A percentile compares a stretch with the other conserved stretches of the same genome.
Conservation (phyloP, 2,888 invertebrate species). For the Lottia gigantea region DNA sequence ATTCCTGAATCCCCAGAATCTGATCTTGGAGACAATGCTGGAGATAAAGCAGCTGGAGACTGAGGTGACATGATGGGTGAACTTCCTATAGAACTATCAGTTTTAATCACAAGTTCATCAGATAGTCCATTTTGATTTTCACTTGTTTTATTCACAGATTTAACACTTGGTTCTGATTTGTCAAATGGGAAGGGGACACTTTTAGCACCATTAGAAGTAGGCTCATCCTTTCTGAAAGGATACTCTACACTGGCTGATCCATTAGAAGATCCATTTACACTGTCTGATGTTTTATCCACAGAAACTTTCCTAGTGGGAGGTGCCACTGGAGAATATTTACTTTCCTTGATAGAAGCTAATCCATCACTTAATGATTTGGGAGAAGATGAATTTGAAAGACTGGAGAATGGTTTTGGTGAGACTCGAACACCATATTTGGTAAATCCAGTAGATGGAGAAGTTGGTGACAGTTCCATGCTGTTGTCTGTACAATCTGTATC, state of each 20-base stretch:
- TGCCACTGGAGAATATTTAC: not conserved
- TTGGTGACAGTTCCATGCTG: slow-evolving; percentile 3
- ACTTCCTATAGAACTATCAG: not conserved
- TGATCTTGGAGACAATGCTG: not conserved
- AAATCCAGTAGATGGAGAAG: not conserved
- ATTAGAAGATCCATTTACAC: too few relatives aligned
- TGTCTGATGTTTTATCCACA: not conserved
- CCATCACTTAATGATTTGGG: not conserved
- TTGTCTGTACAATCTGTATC: slow-evolving; percentile 2
- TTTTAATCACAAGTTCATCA: not conserved
- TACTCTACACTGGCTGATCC: not conserved
- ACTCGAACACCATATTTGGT: slow-evolving; percentile 7
- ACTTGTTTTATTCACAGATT: not conserved
- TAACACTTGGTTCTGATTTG: not conserved
- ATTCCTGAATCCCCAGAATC: not conserved
- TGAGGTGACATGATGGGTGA: not conserved
- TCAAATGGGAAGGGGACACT: not conserved
- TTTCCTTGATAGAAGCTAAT: not conserved
- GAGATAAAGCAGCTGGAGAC: not conserved
- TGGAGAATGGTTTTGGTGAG: not conserved
- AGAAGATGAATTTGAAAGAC: not conserved
- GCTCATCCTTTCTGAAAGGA: not conserved
- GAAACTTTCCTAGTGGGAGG: not conserved
- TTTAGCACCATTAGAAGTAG: not conserved
- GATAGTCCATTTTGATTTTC: not conserved